A percentile compares a stretch with the other conserved stretches of the same genome.
Conservation (phyloP, 2,113 vertebrate species). For the Marmota monax region DNA sequence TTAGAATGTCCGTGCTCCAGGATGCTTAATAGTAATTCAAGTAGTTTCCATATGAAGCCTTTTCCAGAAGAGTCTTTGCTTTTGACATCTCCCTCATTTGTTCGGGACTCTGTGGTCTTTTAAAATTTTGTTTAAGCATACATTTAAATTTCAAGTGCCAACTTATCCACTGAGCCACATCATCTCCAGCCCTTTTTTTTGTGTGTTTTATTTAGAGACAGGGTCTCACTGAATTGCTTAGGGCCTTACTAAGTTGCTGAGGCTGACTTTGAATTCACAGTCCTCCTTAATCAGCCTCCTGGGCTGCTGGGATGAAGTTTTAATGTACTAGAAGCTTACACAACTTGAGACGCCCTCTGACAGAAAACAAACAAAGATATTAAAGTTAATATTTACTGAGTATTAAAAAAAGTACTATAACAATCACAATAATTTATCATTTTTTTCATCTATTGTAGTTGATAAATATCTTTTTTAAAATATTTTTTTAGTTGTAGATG, state of each 20-base stretch:
- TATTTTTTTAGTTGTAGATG: no score
- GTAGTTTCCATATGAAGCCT: not conserved
- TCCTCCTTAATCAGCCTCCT: no score
- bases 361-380: not conserved
- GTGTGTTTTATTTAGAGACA: no score
- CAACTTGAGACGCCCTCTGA: not conserved
- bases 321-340: not conserved
- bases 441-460: not conserved
- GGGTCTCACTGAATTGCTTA: no score
- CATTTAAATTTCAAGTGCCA: not conserved
- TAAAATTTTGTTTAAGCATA: constrained; percentile 19
- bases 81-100: not conserved
- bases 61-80: not conserved
- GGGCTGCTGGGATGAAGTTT: not conserved
- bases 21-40: not conserved
- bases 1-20: not conserved
- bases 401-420: not conserved
- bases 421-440: not conserved
- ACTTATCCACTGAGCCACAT: no score
- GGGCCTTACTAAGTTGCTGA: no score
- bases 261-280: no score
- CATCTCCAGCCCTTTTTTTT: no score
- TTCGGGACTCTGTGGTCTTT: not conserved
- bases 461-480: not conserved
- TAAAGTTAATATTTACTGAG: not conserved